Evolutionary conservation across 2,797 vertebrate species (phyloP).

Genomic region (Siniperca obscura): DNA sequence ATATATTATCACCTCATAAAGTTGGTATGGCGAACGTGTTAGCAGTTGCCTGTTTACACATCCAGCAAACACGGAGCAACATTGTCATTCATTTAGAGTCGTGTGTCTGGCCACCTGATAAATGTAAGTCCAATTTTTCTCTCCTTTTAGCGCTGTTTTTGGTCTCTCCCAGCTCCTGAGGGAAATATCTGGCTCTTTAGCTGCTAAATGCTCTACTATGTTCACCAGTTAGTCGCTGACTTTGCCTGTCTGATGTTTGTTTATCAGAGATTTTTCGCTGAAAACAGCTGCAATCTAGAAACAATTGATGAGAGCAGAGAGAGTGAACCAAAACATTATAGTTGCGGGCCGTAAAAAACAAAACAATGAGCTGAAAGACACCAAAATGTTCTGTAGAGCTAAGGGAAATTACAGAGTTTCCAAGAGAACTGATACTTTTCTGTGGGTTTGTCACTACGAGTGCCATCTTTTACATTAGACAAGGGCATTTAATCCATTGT

Average conservation of each 20-base stretch:
- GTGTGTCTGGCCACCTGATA: background rate
- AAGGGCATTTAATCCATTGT: background rate
- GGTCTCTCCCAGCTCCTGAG: background rate
- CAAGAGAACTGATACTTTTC: background rate
- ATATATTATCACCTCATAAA: background rate
- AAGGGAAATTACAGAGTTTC: too few relatives aligned
- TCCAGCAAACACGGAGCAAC: background rate
- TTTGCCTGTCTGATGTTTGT: background rate
- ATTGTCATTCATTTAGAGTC: background rate
- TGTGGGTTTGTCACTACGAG: background rate
- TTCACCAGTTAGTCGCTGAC: background rate
- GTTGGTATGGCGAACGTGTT: background rate
- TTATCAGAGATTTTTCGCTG: background rate
- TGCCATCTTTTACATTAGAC: background rate
- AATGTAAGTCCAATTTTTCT: background rate
- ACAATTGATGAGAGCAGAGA: too few relatives aligned
- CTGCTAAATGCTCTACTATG: background rate
- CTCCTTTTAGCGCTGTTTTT: background rate
- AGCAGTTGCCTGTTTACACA: background rate
- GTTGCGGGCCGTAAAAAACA: too few relatives aligned
- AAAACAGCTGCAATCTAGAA: background rate
- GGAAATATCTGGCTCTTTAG: background rate
- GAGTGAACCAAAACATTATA: background rate
- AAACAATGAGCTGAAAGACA: too few relatives aligned
- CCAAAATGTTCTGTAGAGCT: background rate